Conservation (phyloP, 2,797 vertebrate species). For the Pantherophis alleghaniensis region DNA sequence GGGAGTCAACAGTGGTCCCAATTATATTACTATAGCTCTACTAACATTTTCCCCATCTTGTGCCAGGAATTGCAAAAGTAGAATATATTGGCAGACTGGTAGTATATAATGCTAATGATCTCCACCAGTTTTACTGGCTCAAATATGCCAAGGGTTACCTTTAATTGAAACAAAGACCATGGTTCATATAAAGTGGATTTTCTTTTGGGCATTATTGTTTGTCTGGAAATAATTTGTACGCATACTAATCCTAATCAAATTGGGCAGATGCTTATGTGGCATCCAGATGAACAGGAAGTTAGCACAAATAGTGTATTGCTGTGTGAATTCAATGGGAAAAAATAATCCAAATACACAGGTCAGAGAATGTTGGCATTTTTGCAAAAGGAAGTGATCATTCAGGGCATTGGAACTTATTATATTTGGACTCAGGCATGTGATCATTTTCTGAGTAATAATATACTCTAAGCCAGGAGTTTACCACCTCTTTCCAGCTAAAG, state of each 20-base stretch:
- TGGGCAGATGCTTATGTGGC: conserved; percentile 71
- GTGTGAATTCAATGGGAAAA: conserved; percentile 61
- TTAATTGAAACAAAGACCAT: not conserved
- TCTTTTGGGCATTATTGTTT: conserved; percentile 26
- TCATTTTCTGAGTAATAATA: not conserved
- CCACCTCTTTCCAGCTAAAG: not conserved
- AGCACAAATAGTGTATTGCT: conserved; percentile 65
- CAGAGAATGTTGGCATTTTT: not conserved
- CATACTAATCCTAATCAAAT: conserved; percentile 63
- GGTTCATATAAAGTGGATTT: not conserved
- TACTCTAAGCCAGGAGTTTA: not conserved
- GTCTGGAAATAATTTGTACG: conserved; percentile 49
- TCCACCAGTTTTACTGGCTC: not conserved
- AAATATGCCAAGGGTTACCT: not conserved
- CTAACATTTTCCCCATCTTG: not conserved
- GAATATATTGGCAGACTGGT: not conserved
- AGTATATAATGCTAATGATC: not conserved
- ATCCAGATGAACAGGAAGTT: conserved; percentile 73
- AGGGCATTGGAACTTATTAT: not conserved
- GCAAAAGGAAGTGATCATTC: not conserved
- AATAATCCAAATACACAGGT: conserved; percentile 43
- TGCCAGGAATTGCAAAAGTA: not conserved
- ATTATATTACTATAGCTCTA: not conserved
- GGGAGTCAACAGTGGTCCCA: not conserved
- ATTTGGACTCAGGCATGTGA: not conserved